Percentiles rank a stretch among this genome's conserved stretches.
Conservation (phyloP, 2,797 vertebrate genomes). For the Chelonia mydas region DNA sequence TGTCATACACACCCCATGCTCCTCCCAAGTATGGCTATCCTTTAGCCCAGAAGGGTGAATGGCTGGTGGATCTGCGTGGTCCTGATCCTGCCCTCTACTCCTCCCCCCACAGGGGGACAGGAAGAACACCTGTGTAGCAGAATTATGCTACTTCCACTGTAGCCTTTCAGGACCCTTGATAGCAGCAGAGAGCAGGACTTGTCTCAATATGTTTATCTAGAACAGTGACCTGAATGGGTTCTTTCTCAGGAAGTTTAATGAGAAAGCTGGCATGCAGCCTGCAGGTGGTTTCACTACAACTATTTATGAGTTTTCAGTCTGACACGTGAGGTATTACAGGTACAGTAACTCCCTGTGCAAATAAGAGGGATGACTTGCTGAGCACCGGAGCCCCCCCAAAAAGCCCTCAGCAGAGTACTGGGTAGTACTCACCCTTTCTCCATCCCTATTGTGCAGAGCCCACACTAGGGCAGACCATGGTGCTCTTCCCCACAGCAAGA, state of each 20-base stretch:
- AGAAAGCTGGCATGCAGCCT: background rate
- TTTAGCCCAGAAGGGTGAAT: background rate
- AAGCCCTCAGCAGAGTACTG: background rate
- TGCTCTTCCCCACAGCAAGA: background rate
- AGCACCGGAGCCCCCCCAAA: background rate
- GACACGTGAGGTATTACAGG: accelerated
- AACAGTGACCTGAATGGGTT: background rate
- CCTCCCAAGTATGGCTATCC: background rate
- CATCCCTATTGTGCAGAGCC: accelerated
- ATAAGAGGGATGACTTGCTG: background rate
- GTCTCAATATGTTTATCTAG: background rate
- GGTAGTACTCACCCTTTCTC: background rate
- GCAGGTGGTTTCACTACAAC: background rate
- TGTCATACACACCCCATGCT: background rate
- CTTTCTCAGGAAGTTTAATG: background rate
- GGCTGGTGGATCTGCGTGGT: background rate
- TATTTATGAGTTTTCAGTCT: background rate
- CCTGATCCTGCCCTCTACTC: background rate
- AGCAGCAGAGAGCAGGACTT: background rate
- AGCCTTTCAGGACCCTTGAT: accelerated
- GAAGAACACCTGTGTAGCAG: background rate
- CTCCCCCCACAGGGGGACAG: background rate
- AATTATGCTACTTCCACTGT: background rate
- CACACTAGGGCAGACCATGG: background rate
- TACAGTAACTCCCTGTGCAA: constrained; percentile 8